Conservation (phyloP, 2,113 vertebrate genomes). For the Crotophaga sulcirostris region DNA sequence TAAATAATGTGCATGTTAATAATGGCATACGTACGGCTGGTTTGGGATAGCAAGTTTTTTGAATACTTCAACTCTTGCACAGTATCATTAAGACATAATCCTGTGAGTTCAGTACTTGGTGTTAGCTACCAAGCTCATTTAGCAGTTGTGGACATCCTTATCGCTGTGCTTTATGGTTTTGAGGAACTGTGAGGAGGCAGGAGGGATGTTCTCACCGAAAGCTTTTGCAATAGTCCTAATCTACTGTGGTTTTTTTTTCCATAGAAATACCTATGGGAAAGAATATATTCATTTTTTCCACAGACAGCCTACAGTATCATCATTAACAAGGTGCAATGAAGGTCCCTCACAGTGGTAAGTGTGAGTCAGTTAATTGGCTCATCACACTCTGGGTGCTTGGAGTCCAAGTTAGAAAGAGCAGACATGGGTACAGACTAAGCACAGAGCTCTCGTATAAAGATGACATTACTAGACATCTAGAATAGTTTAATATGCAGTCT, state of each 20-base stretch:
- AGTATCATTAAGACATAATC: fast-evolving
- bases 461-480: not conserved
- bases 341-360: fast-evolving
- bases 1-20: not conserved
- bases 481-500: fast-evolving
- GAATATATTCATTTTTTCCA: fast-evolving
- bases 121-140: not conserved
- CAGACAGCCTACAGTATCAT: not conserved
- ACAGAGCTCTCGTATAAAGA: not conserved
- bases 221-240: not conserved
- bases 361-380: too few relatives aligned
- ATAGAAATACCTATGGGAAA: not conserved
- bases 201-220: fast-evolving
- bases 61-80: not conserved
- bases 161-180: fast-evolving
- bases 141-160: not conserved
- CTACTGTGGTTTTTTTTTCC: not conserved
- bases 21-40: fast-evolving
- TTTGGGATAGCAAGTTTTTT: not conserved
- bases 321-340: fast-evolving
- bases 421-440: fast-evolving
- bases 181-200: fast-evolving
- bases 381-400: fast-evolving
- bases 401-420: not conserved
- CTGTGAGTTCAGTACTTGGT: fast-evolving